Evolutionary conservation across 2,888 invertebrate genomes (phyloP).

Genomic region (Lochmaea capreae): DNA sequence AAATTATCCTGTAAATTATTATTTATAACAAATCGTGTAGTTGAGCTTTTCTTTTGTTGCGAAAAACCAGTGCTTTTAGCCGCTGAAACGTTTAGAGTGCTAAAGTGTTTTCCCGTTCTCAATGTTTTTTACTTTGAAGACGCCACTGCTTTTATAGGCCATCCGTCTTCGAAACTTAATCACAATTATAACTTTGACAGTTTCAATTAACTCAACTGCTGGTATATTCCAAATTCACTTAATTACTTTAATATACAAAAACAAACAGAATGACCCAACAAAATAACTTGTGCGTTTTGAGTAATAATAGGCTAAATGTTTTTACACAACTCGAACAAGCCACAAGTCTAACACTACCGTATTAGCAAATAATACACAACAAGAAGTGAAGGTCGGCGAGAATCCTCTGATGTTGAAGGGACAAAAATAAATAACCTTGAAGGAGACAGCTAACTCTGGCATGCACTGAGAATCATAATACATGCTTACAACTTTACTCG

Average conservation of each 20-base stretch:
- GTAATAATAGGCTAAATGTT: not conserved
- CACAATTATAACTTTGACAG: slow-evolving; percentile 1
- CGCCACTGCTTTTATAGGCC: not conserved
- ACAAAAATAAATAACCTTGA: too few species aligned
- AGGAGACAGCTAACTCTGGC: too few species aligned
- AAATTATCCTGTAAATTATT: too few species aligned
- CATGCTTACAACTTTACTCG: too few species aligned
- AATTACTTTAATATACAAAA: not conserved
- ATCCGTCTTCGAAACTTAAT: not conserved
- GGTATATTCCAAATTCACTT: not conserved
- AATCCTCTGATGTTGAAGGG: too few species aligned
- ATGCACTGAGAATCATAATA: too few species aligned
- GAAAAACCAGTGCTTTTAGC: not conserved
- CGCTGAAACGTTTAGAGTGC: too few species aligned
- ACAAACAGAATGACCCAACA: not conserved
- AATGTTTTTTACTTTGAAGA: not conserved
- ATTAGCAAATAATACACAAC: too few species aligned
- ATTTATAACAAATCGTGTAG: not conserved
- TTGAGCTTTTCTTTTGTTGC: not conserved
- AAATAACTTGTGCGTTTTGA: not conserved
- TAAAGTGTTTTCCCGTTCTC: not conserved
- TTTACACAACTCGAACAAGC: not conserved
- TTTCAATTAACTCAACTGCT: not conserved
- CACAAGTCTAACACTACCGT: too few species aligned
- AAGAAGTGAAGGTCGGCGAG: too few species aligned